Percentiles rank a stretch among this genome's conserved stretches.
phyloP scores from a whole-genome alignment of 1,140 invertebrate species.

The Zaprionus africanus region DNA sequence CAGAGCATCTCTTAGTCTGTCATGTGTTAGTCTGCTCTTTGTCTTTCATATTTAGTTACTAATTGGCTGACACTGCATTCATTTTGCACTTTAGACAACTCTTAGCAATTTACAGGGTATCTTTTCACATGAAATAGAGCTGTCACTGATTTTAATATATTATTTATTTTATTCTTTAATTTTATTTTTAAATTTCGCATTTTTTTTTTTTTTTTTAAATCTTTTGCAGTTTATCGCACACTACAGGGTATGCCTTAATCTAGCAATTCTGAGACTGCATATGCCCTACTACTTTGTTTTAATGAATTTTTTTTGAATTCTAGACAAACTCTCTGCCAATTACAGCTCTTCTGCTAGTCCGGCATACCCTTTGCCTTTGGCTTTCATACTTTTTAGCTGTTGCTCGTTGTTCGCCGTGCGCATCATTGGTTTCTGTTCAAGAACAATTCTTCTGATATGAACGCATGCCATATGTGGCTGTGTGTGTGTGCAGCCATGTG shows the following conservation, averaged over 20 bases:
- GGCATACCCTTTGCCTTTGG: not conserved
- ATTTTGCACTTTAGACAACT: no score
- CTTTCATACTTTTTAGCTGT: conserved; percentile 26
- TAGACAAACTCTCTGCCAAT: no score
- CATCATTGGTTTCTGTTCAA: conserved; percentile 54
- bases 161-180: not conserved
- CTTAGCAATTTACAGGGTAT: not conserved
- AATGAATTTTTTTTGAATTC: no score
- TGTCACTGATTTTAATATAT: not conserved
- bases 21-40: not conserved
- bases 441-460: conserved; percentile 45
- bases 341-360: not conserved
- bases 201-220: no score
- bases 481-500: conserved; percentile 1
- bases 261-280: no score
- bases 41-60: no score
- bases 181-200: no score
- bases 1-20: not conserved
- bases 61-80: not conserved
- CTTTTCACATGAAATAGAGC: not conserved
- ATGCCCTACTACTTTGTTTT: no score
- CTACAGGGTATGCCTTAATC: not conserved
- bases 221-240: not conserved
- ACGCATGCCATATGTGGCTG: conserved; percentile 11
- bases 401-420: conserved; percentile 36